A percentile compares a stretch with the other conserved stretches of the same genome.
phyloP scores from a whole-genome alignment of 2,113 vertebrate species.

The Chionodraco myersi region DNA sequence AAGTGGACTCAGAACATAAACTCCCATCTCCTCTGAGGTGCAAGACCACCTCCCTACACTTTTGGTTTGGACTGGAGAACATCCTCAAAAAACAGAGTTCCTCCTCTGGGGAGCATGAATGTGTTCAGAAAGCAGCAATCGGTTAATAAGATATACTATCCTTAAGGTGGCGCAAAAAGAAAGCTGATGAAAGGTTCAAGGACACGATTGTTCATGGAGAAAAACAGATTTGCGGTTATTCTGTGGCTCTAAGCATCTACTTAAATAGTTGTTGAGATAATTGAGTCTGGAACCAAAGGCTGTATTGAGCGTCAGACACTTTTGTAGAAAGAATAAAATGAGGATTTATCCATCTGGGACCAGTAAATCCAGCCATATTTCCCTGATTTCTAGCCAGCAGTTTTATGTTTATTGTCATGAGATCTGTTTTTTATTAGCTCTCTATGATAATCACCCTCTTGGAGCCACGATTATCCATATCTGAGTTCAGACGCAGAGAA shows the following conservation, averaged over 20 bases:
- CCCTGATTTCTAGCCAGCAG: too few species aligned
- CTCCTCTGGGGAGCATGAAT: background rate
- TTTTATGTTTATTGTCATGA: background rate
- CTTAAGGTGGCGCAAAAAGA: background rate
- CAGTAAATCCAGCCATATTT: background rate
- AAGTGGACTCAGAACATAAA: background rate
- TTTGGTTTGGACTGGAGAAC: too few species aligned
- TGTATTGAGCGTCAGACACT: background rate
- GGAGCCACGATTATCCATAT: background rate
- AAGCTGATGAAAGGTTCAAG: background rate
- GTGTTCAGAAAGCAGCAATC: background rate
- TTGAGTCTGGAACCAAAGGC: background rate
- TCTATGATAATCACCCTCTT: background rate
- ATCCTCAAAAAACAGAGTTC: background rate
- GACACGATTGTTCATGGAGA: background rate
- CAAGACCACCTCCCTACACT: too few species aligned
- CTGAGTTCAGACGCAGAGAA: background rate
- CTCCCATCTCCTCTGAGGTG: too few species aligned
- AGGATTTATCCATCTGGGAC: background rate
- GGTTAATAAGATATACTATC: background rate
- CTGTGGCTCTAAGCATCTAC: background rate
- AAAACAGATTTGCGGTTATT: background rate
- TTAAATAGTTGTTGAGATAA: background rate
- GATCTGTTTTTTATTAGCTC: too few species aligned
- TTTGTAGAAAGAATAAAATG: background rate